Evolutionary conservation across 2,113 vertebrate genomes (phyloP).

Genomic region (Laticauda colubrina): DNA sequence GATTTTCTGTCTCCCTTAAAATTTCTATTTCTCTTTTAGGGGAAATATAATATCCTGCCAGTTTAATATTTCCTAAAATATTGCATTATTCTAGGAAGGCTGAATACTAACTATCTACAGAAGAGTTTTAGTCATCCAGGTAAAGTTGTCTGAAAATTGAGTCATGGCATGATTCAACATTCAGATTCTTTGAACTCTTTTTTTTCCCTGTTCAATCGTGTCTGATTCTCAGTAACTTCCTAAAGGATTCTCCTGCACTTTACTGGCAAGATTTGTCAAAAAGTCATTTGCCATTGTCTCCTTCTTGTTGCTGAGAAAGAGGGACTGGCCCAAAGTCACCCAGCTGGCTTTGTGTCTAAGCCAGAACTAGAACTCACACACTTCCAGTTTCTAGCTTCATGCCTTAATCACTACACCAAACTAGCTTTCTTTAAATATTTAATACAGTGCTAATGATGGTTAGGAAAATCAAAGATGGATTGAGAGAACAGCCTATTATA

Average conservation of each 20-base stretch:
- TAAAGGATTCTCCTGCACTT: neutral
- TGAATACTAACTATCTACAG: too few species aligned
- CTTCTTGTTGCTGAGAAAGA: neutral
- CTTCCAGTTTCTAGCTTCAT: neutral
- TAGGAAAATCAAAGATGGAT: neutral
- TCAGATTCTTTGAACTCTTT: too few species aligned
- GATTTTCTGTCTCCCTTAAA: too few species aligned
- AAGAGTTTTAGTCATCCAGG: neutral
- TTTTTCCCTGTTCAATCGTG: neutral
- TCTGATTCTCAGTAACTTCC: neutral
- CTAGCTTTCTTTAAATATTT: neutral
- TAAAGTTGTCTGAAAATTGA: neutral
- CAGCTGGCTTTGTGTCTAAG: neutral
- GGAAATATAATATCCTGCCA: too few species aligned
- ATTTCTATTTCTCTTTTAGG: too few species aligned
- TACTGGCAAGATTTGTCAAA: neutral
- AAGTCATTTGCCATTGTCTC: neutral
- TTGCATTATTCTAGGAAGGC: too few species aligned
- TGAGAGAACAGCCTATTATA: neutral
- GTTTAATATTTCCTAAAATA: too few species aligned
- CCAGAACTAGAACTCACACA: neutral
- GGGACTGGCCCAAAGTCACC: neutral
- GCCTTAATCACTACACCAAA: neutral
- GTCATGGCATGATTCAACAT: too few species aligned
- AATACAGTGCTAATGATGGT: neutral